Evolutionary conservation across 1,140 invertebrate genomes (phyloP), one percentile per base, ranked within the genome.

Genomic region (Drosophila murphyi): DNA sequence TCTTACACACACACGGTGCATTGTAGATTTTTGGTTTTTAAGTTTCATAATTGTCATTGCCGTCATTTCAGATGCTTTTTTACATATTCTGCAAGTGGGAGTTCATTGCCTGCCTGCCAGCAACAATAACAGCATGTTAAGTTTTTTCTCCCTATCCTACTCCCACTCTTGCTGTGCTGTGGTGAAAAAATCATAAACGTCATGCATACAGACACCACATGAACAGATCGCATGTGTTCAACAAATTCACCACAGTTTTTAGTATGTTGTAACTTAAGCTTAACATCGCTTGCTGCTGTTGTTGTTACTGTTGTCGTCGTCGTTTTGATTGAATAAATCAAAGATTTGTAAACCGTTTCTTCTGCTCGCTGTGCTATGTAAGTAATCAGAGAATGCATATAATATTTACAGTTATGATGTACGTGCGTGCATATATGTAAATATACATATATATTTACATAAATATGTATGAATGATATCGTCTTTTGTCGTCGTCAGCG

Each of bases 271-370:
- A 68, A 77, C 54, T 64, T 60, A 60, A 68, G 64, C 64, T 74
- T 77, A 70, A 63, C 52, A 20, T 20, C 12, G 59, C 41, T 35
- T 29, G 50, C 41, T 72, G 47, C 50, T 5, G 41, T 55, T 20
- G 20, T 20, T 20, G 20, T 20, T 20, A 20, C 20, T 20, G 20
- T 20, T 20, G 20, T 47, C 60, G 39, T 48, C 47, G 54, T 60
- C 60, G 72, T 65, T 76, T 78, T 75, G 64, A 75, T 78, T 78
- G 57, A 77, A 74, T 78, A 64, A 75, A 74, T 78, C 65, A 78
- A 75, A 78, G 65, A 67, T 64, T 59, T 64, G 47, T 55, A 71
- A 59, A 68, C 60, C 37, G 43, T 72, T 72, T 72, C 52, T 73
- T 59, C 35, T 60, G 32, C 35, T 12, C 39, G 39, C 7, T 34